phyloP scores from a whole-genome alignment of 2,888 invertebrate genomes.

The Amphipyra berbera region DNA sequence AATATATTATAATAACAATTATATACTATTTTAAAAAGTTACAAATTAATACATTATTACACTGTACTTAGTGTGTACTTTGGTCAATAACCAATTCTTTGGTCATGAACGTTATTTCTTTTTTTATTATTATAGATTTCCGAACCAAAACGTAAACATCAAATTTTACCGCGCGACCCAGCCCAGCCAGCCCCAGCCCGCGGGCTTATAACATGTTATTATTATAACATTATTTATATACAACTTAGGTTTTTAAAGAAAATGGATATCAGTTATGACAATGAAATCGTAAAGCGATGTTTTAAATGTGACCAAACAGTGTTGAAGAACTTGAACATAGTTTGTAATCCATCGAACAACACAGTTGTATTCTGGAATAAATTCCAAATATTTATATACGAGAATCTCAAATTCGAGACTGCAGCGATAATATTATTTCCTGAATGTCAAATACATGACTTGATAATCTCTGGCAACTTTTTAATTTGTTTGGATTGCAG shows the following conservation, averaged over 20 bases:
- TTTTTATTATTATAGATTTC: too few species aligned
- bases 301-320: constrained; percentile 67
- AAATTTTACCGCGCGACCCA: not conserved
- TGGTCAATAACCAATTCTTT: too few species aligned
- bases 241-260: not conserved
- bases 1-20: too few species aligned
- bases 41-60: too few species aligned
- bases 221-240: too few species aligned
- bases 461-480: constrained; percentile 70
- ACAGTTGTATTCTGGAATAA: constrained; percentile 78
- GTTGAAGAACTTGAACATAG: constrained; percentile 70
- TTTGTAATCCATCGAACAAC: constrained; percentile 64
- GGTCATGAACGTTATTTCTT: too few species aligned
- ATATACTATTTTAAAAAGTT: too few species aligned
- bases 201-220: too few species aligned
- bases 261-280: constrained; percentile 64
- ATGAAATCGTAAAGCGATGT: constrained; percentile 59
- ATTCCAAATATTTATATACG: constrained; percentile 80
- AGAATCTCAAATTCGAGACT: constrained; percentile 67
- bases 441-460: constrained; percentile 69
- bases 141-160: constrained; percentile 27
- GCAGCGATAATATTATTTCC: constrained; percentile 65
- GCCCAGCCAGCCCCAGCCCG: too few species aligned
- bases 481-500: constrained; percentile 74
- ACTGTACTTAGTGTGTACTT: too few species aligned